phyloP scores from a whole-genome alignment of 2,113 vertebrate species.

The Columba janthina region DNA sequence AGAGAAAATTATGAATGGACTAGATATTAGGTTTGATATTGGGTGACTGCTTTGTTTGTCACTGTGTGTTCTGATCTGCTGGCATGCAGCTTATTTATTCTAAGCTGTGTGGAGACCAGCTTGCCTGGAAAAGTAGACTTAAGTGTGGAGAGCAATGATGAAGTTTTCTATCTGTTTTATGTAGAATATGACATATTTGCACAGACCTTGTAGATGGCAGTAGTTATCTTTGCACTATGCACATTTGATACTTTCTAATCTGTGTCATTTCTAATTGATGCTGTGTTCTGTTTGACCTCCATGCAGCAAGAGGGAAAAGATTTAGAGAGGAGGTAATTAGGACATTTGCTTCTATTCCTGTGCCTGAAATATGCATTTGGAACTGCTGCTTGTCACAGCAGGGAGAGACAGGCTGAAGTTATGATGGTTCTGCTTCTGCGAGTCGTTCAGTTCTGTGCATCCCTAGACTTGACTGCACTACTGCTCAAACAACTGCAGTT shows the following conservation, averaged over 20 bases:
- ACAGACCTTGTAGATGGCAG: not conserved
- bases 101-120: not conserved
- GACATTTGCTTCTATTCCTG: constrained; percentile 52
- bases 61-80: not conserved
- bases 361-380: constrained; percentile 26
- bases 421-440: not conserved
- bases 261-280: not conserved
- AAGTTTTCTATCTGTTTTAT: not conserved
- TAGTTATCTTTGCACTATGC: not conserved
- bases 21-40: not conserved
- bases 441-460: not conserved
- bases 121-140: not conserved
- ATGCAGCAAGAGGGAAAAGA: not conserved
- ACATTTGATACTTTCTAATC: not conserved
- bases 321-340: constrained; percentile 52
- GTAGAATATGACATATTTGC: too few species aligned
- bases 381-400: constrained; percentile 29
- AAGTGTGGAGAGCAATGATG: not conserved
- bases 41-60: not conserved
- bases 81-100: not conserved
- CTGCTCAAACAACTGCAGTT: not conserved
- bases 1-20: not conserved
- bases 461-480: not conserved
- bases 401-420: not conserved
- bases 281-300: constrained; percentile 44